Base-by-base conservation (phyloP, 2,113 vertebrate genomes). In the Laterallus jamaicensis region DNA sequence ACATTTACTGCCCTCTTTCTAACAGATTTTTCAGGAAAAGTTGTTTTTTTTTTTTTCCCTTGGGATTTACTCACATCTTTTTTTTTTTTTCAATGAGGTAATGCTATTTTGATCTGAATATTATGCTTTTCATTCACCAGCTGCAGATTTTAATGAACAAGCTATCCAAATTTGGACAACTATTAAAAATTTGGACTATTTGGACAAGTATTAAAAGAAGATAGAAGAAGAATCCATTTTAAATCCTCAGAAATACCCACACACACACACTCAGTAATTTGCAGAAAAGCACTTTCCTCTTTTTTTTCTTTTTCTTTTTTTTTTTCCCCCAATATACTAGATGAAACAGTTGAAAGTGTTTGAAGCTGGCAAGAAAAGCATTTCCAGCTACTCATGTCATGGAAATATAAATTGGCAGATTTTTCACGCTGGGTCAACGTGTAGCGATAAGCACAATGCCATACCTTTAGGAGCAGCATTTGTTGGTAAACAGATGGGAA, bases 401-500 rank as follows among this genome's bases (percentile, higher is more conserved):
- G 83, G 95, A 96, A 94, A 95, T 79, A 93, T 40, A 94, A 96
- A 95, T 94, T 95, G 93, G 96, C 91, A 89, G 88, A 96, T 96
- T 97, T 92, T 96, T 89, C 96, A 96, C 25, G 50, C 96, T 92
- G 95, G 95, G 88, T 95, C 96, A 95, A 89, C 0, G 2, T 89
- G 95, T 70, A 95, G 91, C 3, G 91, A 96, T 96, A 96, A 95
- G 96, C 91, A 79, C 77, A 52, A 90, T 44, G 78, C 74, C 84
- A 32, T 95, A 95, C 94, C 96, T 95, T 87, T 54, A 94, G 91
- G 84, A 95, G 87, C 84, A 50, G 81, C 39, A 21, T 87, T 93
- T 96, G 96, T 96, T 95, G 92, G 95, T 94, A 96, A 94, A 92
- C 93, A 95, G 95, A 87, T 71, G 96, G 92, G 81, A 88, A 95